A percentile compares a stretch with the other conserved stretches of the same genome.
These are phyloP conservation scores for Hozukius guyotensis DNA, from an alignment of 2,797 vertebrate species.

Conservation along the genomic window DNA sequence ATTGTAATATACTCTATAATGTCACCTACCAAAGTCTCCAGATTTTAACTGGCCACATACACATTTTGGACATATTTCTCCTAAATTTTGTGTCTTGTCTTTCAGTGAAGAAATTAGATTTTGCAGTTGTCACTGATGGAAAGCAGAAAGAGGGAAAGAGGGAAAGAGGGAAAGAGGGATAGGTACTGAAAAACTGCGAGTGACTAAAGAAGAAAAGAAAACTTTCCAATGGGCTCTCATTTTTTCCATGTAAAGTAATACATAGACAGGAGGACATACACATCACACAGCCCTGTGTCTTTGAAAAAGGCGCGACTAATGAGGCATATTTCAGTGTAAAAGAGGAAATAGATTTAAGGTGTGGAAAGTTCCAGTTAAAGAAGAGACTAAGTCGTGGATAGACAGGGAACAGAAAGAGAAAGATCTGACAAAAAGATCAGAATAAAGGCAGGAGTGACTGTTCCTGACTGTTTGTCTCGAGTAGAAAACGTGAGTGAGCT, in stretches of 20 bases:
- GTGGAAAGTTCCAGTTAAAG: constrained; percentile 4
- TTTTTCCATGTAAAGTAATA: constrained; percentile 77
- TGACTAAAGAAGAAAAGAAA: constrained; percentile 55
- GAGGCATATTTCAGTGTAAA: neutral
- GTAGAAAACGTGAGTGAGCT: constrained; percentile 73
- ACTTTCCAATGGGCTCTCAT: constrained; percentile 68
- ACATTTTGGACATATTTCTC: neutral
- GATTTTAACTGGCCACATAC: neutral
- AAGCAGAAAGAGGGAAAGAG: constrained; percentile 10
- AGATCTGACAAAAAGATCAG: neutral
- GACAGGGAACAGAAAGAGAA: neutral
- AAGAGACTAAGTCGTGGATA: neutral
- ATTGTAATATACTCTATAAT: neutral
- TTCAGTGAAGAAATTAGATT: neutral
- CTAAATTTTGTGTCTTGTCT: neutral
- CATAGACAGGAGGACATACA: constrained; percentile 49
- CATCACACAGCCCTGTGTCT: constrained; percentile 44
- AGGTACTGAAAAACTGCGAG: constrained; percentile 9
- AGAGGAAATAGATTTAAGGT: neutral
- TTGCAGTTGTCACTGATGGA: constrained; percentile 24
- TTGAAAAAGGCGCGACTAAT: constrained; percentile 18
- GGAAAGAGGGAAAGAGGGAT: constrained; percentile 1
- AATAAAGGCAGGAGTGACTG: constrained; percentile 43
- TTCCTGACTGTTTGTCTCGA: constrained; percentile 61
- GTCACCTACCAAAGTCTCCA: neutral